These are phyloP conservation scores for Pseudomyrmex pallidus DNA, from an alignment of 1,140 invertebrate genomes.

Conservation along the genomic window DNA sequence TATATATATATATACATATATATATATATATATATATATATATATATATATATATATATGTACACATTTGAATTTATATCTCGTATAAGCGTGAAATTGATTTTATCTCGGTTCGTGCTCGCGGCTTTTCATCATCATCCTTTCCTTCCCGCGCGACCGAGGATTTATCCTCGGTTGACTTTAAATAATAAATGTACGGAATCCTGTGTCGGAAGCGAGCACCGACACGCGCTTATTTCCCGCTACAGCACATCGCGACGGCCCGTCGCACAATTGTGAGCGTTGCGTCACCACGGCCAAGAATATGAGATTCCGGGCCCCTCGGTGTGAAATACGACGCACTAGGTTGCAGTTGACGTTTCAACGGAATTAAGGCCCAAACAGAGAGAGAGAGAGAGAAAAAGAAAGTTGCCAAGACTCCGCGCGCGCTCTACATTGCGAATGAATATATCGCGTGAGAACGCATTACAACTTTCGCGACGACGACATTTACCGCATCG, in stretches of 20 bases:
- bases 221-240: conserved; percentile 1
- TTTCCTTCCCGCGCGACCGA: not conserved
- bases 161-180: conserved; percentile 19
- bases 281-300: conserved; percentile 33
- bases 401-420: conserved; percentile 6
- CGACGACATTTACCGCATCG: not conserved
- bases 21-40: too few relatives aligned
- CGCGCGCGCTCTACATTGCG: not conserved
- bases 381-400: not conserved
- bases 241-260: conserved; percentile 7
- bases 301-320: conserved; percentile 27
- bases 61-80: not conserved
- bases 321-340: conserved; percentile 28
- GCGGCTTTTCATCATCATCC: conserved; percentile 8
- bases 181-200: conserved; percentile 50
- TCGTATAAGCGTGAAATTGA: not conserved
- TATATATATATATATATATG: too few relatives aligned
- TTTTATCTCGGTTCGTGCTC: not conserved
- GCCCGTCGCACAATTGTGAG: conserved; percentile 33
- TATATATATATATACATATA: too few relatives aligned
- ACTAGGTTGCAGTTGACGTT: conserved; percentile 8
- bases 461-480: conserved; percentile 12
- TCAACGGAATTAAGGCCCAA: conserved; percentile 35
- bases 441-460: not conserved
- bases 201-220: conserved; percentile 26